Percentiles rank a stretch among this genome's conserved stretches.
Conservation (phyloP, 1,140 invertebrate genomes). For the Copidosoma floridanum region DNA sequence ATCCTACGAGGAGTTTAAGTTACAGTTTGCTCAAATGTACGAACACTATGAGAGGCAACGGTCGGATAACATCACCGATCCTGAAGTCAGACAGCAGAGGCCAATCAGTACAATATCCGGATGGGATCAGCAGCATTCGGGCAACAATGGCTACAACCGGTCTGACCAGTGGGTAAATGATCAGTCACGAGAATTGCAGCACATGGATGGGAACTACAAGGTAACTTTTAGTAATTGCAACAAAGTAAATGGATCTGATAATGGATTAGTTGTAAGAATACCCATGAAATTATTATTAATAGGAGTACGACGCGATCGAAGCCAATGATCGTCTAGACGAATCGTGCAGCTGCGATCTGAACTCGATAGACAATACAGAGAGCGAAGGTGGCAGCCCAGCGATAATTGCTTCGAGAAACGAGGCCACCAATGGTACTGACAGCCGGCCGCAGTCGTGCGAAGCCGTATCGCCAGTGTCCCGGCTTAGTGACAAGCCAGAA, state of each 20-base stretch:
- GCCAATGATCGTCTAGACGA: conserved; percentile 48
- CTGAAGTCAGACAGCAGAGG: conserved; percentile 82
- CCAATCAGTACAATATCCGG: conserved; percentile 96
- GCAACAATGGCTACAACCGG: conserved; percentile 51
- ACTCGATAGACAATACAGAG: conserved; percentile 57
- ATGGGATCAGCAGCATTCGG: conserved; percentile 75
- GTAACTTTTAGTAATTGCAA: too few species aligned
- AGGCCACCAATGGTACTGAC: conserved; percentile 31
- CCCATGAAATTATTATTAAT: conserved; percentile 18
- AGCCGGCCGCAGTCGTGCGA: conserved; percentile 57
- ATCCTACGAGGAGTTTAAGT: conserved; percentile 95
- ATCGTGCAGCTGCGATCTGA: conserved; percentile 61
- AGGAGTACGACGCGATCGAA: conserved; percentile 51
- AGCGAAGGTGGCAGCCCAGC: conserved; percentile 60
- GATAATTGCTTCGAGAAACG: conserved; percentile 51
- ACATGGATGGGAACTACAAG: conserved; percentile 52
- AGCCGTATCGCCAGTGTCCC: conserved; percentile 56
- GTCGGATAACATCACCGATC: conserved; percentile 92
- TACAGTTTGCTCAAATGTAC: conserved; percentile 95
- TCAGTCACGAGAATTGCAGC: conserved; percentile 49
- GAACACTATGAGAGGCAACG: conserved; percentile 92
- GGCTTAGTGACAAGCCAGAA: conserved; percentile 53
- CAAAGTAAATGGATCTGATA: too few species aligned
- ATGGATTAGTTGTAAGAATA: background rate
- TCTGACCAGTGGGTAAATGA: conserved; percentile 51